Percentiles rank a stretch among this genome's conserved stretches.
Evolutionary conservation across 2,113 vertebrate species (phyloP).

Genomic region (Raja brachyura): DNA sequence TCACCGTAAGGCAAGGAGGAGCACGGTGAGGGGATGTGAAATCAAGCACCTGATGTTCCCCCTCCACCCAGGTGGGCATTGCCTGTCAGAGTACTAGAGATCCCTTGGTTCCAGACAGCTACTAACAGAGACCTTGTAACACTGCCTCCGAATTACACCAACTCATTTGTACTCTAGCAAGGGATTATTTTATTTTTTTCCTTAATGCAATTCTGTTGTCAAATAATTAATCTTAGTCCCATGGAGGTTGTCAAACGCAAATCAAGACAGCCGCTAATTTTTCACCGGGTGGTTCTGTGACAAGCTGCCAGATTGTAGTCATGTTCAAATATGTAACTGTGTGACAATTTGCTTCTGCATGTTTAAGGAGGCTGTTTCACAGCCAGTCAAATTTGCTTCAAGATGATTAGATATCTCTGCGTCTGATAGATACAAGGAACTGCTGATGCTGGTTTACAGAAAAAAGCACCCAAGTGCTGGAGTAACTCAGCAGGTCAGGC

Average conservation of each 20-base stretch:
- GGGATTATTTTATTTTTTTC: not conserved
- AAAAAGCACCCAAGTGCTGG: no score
- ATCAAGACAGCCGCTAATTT: conserved; percentile 25
- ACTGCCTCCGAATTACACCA: not conserved
- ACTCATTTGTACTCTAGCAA: not conserved
- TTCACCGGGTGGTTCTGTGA: not conserved
- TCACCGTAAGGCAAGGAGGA: not conserved
- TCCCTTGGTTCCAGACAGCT: not conserved
- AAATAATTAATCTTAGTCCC: conserved; percentile 31
- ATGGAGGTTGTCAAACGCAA: not conserved
- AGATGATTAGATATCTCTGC: not conserved
- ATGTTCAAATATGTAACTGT: not conserved
- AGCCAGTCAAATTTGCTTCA: conserved; percentile 7
- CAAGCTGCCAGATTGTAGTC: not conserved
- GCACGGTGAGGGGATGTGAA: not conserved
- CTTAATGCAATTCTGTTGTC: conserved; percentile 29
- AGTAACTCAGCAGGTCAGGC: no score
- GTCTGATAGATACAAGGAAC: no score
- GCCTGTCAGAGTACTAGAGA: not conserved
- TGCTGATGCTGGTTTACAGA: no score
- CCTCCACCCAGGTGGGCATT: no score
- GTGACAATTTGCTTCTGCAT: conserved; percentile 9
- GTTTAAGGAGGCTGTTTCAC: not conserved
- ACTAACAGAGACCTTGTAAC: not conserved
- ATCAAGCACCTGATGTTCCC: not conserved